Evolutionary conservation across 2,113 vertebrate genomes (phyloP).

Genomic region (Oncorhynchus tshawytscha): DNA sequence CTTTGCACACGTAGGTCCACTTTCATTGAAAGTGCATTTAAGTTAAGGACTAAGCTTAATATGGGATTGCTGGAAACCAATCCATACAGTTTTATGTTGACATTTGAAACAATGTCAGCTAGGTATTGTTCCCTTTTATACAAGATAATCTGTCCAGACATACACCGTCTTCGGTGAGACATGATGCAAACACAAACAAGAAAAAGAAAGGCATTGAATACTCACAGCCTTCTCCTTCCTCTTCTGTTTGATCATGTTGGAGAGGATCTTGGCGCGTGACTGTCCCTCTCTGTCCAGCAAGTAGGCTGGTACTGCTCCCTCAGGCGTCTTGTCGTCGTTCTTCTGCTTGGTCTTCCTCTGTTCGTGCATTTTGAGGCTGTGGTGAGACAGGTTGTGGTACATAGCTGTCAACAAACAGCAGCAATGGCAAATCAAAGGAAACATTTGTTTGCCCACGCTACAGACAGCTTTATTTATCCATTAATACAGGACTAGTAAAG

Average conservation of each 20-base stretch:
- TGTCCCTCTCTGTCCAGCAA: conserved; percentile 95
- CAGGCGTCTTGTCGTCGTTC: conserved; percentile 91
- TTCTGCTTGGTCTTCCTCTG: conserved; percentile 94
- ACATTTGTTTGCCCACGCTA: no score
- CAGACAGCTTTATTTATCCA: no score
- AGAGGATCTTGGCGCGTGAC: conserved; percentile 91
- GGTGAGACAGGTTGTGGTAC: conserved; percentile 10
- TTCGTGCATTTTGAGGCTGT: conserved; percentile 97
- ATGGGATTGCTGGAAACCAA: no score
- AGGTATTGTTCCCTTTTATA: no score
- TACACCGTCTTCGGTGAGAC: not conserved
- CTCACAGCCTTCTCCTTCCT: conserved; percentile 98
- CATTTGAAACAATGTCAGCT: no score
- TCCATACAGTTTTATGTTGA: no score
- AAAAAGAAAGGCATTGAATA: conserved; percentile 29
- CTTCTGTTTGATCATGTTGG: conserved; percentile 99
- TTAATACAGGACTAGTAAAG: no score
- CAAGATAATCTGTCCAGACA: not conserved
- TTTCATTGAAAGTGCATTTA: no score
- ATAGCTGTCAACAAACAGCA: not conserved
- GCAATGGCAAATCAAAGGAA: no score
- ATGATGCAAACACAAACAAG: not conserved
- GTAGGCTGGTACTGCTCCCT: conserved; percentile 94
- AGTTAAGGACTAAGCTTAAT: no score
- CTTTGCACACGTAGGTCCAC: no score